Evolutionary conservation across 2,113 vertebrate genomes (phyloP), one percentile per base, ranked within the genome.

Genomic region (Entelurus aequoreus): DNA sequence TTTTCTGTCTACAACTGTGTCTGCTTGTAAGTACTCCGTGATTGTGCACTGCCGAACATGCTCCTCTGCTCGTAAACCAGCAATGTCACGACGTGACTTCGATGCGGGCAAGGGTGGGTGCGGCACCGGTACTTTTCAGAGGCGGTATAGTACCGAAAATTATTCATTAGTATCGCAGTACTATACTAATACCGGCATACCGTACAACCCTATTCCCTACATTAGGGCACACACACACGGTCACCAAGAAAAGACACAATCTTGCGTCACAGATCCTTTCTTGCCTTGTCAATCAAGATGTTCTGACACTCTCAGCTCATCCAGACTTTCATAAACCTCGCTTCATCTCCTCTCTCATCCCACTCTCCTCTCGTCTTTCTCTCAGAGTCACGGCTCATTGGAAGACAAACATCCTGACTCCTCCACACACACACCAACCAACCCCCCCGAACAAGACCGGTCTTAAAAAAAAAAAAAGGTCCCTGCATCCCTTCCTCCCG

Each of bases 391-490:
- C 68, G 82, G 78, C 88, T 91, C 89, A 90, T 84, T 94, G 90
- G 90, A 86, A 83, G 84, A 90, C 87, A 93, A 90, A 92, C 89
- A 91, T 91, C 86, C 84, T 94, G 89, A 85, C 80, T 76, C 83
- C 82, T 60, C 61, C 69, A 50, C 72, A 38, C 36, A 16, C 7
- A 38, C n/a, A 19, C 56, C 28, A 28, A 75, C 84, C 81, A 6
- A 37, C 35, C 35, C 86, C 80, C 73, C 72, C 73, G n/a, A 77
- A 74, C 59, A 40, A 40, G 38, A 28, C 72, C 70, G 77, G 74
- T 86, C 80, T 85, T 40, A 76, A 80, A 82, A 84, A 86, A 80
- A 68, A 12, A 80, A 82, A 84, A 86, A 80, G 68, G 85, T 86
- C 80, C 81, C 84, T 85, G 79, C 75, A 68, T 77, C 77, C 85